A percentile compares a stretch with the other conserved stretches of the same genome.
phyloP scores from a whole-genome alignment of 2,797 vertebrate species.

The Peromyscus aztecus region DNA sequence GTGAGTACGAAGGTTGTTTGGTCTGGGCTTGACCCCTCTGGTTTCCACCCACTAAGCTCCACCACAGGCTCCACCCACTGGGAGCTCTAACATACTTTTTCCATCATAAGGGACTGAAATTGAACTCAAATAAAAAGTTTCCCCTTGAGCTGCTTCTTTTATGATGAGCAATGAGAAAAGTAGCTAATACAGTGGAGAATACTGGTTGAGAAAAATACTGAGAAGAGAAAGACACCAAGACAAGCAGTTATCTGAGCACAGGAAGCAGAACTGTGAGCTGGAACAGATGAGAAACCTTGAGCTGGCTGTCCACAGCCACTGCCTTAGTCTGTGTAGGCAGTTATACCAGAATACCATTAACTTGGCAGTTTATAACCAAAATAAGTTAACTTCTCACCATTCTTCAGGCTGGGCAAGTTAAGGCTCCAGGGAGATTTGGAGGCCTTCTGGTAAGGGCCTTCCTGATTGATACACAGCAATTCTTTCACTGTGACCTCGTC shows the following conservation, averaged over 20 bases:
- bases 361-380: not conserved
- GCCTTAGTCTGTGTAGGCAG: not conserved
- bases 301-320: not conserved
- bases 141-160: not conserved
- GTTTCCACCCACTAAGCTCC: too few relatives aligned
- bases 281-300: too few relatives aligned
- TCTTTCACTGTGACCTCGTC: too few relatives aligned
- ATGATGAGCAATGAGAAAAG: too few relatives aligned
- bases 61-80: not conserved
- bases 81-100: too few relatives aligned
- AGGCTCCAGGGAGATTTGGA: not conserved
- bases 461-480: not conserved
- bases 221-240: not conserved
- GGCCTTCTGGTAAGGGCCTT: not conserved
- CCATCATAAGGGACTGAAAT: not conserved
- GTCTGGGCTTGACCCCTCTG: not conserved
- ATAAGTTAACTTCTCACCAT: not conserved
- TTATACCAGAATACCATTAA: not conserved
- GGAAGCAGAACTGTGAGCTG: not conserved
- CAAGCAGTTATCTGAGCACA: not conserved
- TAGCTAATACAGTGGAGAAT: not conserved
- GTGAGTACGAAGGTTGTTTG: too few relatives aligned
- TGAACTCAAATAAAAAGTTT: not conserved
- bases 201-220: not conserved
- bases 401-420: not conserved